phyloP scores from a whole-genome alignment of 2,113 vertebrate genomes.

The Diphyllodes magnificus region DNA sequence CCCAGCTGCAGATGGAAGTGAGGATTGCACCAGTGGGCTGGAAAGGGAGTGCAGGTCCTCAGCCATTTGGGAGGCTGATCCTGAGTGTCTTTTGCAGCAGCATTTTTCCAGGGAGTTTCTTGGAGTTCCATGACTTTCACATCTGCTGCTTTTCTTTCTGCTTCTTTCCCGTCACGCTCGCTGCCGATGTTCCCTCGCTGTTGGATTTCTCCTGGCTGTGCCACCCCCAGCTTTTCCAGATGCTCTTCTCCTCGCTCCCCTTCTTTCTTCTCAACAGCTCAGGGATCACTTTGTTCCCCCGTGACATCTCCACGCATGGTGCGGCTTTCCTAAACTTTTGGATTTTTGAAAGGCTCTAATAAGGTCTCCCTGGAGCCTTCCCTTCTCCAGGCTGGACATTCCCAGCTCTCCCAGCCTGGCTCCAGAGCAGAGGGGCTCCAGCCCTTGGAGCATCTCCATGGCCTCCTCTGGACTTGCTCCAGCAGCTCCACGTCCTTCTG shows the following conservation, averaged over 20 bases:
- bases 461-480: neutral
- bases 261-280: neutral
- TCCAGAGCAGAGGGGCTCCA: neutral
- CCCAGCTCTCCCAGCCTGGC: neutral
- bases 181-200: neutral
- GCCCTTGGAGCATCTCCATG: neutral
- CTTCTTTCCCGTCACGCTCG: fast-evolving
- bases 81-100: neutral
- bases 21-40: neutral
- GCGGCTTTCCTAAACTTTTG: neutral
- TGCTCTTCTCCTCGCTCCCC: neutral
- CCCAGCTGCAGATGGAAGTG: neutral
- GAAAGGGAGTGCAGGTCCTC: neutral
- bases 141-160: neutral
- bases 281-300: neutral
- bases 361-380: neutral
- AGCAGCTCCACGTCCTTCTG: neutral
- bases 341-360: neutral
- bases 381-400: neutral
- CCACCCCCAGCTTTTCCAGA: neutral
- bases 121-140: neutral
- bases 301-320: fast-evolving
- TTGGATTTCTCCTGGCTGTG: neutral
- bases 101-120: neutral
- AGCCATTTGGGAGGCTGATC: neutral